Evolutionary conservation across 2,113 vertebrate genomes (phyloP).

Genomic region (Cisticola juncidis): DNA sequence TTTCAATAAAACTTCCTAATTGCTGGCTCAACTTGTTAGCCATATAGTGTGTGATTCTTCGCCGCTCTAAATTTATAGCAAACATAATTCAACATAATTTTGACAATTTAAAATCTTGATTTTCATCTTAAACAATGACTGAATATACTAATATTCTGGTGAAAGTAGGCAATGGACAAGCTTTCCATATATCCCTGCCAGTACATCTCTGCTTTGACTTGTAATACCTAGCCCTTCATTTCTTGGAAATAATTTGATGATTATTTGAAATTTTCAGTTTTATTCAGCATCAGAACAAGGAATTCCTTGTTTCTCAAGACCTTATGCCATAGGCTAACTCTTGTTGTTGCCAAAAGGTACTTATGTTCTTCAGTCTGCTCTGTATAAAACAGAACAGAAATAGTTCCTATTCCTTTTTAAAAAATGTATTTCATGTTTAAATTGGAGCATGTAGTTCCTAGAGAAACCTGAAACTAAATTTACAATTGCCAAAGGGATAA

Average conservation of each 20-base stretch:
- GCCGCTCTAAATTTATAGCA: neutral
- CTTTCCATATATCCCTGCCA: neutral
- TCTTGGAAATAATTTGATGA: conserved; percentile 24
- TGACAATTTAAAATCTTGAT: conserved; percentile 2
- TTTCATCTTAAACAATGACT: conserved; percentile 28
- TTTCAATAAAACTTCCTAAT: conserved; percentile 5
- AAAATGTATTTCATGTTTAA: neutral
- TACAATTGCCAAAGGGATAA: neutral
- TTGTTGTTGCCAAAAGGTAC: neutral
- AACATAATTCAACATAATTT: neutral
- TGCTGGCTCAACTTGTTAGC: conserved; percentile 4
- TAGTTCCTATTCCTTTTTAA: neutral
- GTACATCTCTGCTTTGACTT: neutral
- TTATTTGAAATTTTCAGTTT: conserved; percentile 29
- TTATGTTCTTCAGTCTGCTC: neutral
- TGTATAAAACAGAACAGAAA: neutral
- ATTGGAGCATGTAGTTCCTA: neutral
- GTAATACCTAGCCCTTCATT: neutral
- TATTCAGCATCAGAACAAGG: conserved; percentile 16
- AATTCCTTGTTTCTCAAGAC: neutral
- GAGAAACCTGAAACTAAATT: neutral
- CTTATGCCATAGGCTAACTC: neutral
- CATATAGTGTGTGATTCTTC: neutral
- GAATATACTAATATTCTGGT: neutral
- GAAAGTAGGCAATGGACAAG: neutral